Conservation (phyloP, 2,113 vertebrate species). For the Sakesphorus luctuosus region DNA sequence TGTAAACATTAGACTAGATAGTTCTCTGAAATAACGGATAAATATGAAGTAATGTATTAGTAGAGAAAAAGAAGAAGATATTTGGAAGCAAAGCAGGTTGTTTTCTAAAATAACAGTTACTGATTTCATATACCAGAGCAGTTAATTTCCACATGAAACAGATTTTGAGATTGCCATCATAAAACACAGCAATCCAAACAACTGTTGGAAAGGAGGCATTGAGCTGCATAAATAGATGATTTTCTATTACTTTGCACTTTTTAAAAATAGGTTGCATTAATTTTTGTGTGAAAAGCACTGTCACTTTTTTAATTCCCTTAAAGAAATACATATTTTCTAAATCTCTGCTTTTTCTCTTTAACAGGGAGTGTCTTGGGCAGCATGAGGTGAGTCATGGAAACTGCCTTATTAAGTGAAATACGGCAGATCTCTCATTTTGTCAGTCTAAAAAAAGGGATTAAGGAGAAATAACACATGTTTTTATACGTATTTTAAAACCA, state of each 20-base stretch:
- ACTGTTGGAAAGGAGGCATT: neutral
- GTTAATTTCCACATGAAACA: neutral
- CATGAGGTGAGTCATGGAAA: conserved; percentile 77
- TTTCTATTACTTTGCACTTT: neutral
- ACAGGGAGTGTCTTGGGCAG: conserved; percentile 80
- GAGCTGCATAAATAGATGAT: neutral
- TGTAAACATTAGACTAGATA: neutral
- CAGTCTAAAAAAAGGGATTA: neutral
- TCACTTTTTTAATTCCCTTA: neutral
- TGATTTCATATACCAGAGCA: neutral
- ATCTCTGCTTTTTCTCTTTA: conserved; percentile 42
- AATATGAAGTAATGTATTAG: neutral
- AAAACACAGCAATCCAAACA: neutral
- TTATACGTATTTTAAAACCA: neutral
- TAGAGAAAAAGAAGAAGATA: neutral
- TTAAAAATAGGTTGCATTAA: neutral
- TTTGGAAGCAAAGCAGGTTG: neutral
- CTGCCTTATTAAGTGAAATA: neutral
- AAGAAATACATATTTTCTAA: conserved; percentile 1
- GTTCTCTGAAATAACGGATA: neutral
- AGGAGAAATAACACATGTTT: neutral
- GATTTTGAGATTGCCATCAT: neutral
- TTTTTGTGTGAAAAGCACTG: neutral
- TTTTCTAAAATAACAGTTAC: neutral
- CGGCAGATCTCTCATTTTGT: neutral